Conservation (phyloP, 2,113 vertebrate species). For the Pseudorectes ferrugineus region DNA sequence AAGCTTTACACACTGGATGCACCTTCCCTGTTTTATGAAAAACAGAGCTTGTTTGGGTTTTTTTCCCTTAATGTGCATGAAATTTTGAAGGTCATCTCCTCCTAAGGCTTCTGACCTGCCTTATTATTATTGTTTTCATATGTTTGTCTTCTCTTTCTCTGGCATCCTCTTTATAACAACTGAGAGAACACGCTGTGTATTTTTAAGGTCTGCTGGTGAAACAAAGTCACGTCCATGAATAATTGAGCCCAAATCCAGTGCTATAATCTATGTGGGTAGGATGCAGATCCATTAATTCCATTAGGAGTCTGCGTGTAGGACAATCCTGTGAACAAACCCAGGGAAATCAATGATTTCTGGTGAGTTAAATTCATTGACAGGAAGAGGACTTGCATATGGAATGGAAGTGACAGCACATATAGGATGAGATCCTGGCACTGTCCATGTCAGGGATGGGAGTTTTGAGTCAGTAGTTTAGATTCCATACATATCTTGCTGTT, state of each 20-base stretch:
- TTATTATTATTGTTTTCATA: neutral
- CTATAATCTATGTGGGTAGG: neutral
- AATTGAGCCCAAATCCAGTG: neutral
- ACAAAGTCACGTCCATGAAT: neutral
- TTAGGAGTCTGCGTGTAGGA: neutral
- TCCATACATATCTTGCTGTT: neutral
- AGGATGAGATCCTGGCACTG: neutral
- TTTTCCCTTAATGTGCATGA: neutral
- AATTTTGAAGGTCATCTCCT: slow-evolving; percentile 14
- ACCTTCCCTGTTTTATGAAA: neutral
- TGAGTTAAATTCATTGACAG: neutral
- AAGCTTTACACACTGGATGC: neutral
- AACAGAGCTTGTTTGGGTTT: neutral
- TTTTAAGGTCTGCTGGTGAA: slow-evolving; percentile 5
- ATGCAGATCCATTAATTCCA: neutral
- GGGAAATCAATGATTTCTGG: slow-evolving; percentile 13
- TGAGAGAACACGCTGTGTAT: neutral
- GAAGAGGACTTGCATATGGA: neutral
- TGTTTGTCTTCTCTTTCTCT: neutral
- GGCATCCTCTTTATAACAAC: neutral
- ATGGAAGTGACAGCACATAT: neutral
- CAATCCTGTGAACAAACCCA: neutral
- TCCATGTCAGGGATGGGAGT: neutral
- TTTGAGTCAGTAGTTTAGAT: slow-evolving; percentile 4
- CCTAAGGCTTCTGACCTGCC: neutral